Conservation (phyloP, 2,888 invertebrate species). For the Sphaerophoria taeniata region DNA sequence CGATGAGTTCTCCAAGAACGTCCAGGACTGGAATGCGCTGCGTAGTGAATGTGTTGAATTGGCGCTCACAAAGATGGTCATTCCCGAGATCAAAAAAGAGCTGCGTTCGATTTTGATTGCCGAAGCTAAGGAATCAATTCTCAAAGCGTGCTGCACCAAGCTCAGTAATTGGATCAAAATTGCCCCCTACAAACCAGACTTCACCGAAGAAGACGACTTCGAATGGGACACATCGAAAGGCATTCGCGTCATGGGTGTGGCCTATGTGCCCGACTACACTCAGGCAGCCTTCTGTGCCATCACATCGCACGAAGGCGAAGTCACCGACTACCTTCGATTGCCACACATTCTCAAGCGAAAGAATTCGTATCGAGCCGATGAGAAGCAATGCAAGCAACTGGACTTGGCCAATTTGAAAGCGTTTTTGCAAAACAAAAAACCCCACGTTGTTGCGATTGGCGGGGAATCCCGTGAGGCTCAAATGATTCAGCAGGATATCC, state of each 20-base stretch:
- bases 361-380: conserved; percentile 88
- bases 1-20: conserved; percentile 97
- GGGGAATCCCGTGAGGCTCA: conserved; percentile 95
- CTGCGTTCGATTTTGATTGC: conserved; percentile 89
- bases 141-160: conserved; percentile 92
- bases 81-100: conserved; percentile 95
- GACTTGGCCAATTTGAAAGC: conserved; percentile 89
- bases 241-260: conserved; percentile 92
- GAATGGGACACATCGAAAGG: conserved; percentile 93
- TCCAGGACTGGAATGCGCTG: conserved; percentile 97
- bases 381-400: conserved; percentile 87
- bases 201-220: conserved; percentile 92
- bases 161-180: conserved; percentile 95
- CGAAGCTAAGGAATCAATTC: conserved; percentile 94
- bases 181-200: conserved; percentile 88
- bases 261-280: conserved; percentile 92
- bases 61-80: conserved; percentile 93
- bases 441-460: conserved; percentile 95
- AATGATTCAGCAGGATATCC: conserved; percentile 91
- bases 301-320: conserved; percentile 94
- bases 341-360: conserved; percentile 93
- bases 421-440: conserved; percentile 95
- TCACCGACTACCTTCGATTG: conserved; percentile 94
- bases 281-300: conserved; percentile 95
- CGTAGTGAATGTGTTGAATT: conserved; percentile 94